Conservation (phyloP, 2,113 vertebrate species). For the Tachycineta bicolor region DNA sequence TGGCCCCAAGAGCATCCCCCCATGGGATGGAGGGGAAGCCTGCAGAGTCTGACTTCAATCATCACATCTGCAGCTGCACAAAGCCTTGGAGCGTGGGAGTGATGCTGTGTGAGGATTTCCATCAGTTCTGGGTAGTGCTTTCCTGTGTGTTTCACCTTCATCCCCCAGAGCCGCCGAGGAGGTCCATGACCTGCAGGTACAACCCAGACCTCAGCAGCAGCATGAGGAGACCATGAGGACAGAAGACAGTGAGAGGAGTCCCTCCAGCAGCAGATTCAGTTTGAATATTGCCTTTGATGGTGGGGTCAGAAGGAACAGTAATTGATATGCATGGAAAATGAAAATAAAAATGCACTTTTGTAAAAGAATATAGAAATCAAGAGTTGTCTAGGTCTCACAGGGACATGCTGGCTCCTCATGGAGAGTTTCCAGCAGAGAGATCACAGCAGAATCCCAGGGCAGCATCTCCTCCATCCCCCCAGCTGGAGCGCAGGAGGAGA, state of each 20-base stretch:
- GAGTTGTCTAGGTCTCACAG: too few relatives aligned
- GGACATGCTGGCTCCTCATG: neutral
- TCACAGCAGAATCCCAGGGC: neutral
- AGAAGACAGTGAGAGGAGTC: neutral
- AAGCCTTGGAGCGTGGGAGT: neutral
- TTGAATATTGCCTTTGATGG: neutral
- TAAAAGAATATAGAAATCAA: neutral
- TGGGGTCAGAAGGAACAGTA: neutral
- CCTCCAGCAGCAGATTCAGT: neutral
- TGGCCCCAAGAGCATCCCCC: accelerated
- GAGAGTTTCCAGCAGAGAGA: neutral
- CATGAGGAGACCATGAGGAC: neutral
- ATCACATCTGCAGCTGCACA: neutral
- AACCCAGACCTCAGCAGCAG: neutral
- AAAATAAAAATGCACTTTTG: neutral
- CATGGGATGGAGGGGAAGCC: neutral
- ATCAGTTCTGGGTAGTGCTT: neutral
- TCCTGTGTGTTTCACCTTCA: neutral
- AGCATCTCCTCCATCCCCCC: neutral
- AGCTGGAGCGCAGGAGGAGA: neutral
- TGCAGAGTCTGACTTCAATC: neutral
- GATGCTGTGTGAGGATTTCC: neutral
- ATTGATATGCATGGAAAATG: neutral
- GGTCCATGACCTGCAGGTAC: neutral
- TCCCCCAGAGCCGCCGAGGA: neutral